Base-by-base conservation (phyloP, 2,888 invertebrate genomes). In the Catocala fraxini region DNA sequence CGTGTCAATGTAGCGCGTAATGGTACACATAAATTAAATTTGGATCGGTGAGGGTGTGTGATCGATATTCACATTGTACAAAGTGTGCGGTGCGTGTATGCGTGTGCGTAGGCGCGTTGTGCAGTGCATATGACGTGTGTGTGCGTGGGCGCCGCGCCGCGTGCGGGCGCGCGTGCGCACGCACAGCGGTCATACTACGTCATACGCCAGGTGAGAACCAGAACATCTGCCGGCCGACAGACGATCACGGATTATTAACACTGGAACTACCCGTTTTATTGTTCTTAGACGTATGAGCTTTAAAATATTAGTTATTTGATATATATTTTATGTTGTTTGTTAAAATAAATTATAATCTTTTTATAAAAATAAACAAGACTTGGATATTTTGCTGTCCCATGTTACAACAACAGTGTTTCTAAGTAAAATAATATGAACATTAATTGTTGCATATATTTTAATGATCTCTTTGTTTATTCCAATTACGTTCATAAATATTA, bases 141-240 rank as follows among this genome's bases (percentile, higher is more conserved):
- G 69, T 65, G 75, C 77, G 74, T 68, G 60, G 75, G 74, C 79
- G 84, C 80, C 84, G 74, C 79, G 84, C 80, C 84, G 84, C 84
- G 86, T 83, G 86, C 86, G 86, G 80, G 75, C 78, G 73, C 64
- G 65, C 77, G 69, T 68, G 77, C 60, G 64, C 75, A 67, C 70
- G 77, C 71, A 81, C 82, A 80, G 81, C 70, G 72, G 86, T 83
- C 83, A 79, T 77, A 73, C 68, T 75, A 70, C 72, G 63, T 56
- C 72, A 69, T 72, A 55, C 83, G 84, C 92, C 92, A 92, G 92
- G 92, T 92, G 92, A 89, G 88, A 81, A 75, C 71, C 71, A 75
- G 76, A 85, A 84, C 92, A 93, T 91, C 92, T 93, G 92, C 88
- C 83, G 83, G 55, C 52, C 49, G 58, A 60, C 64, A 62, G 65